phyloP scores from a whole-genome alignment of 2,888 invertebrate species.

The Torymus aiolomorphi region DNA sequence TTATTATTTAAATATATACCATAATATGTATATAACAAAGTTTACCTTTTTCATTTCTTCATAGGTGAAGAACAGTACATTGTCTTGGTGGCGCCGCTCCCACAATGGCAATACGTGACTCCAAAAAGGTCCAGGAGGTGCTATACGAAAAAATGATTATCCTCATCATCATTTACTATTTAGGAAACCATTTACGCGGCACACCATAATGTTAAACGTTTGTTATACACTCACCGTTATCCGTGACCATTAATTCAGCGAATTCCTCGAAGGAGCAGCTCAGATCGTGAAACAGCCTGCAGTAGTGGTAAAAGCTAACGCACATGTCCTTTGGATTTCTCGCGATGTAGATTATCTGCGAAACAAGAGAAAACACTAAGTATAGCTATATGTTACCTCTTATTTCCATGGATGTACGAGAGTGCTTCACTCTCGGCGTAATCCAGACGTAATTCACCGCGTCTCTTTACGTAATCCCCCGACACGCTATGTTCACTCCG shows the following conservation, averaged over 20 bases:
- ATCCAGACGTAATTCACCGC: no score
- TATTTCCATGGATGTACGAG: no score
- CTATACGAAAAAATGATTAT: conserved; percentile 76
- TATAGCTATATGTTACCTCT: no score
- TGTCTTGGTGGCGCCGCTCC: conserved; percentile 76
- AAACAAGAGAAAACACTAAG: conserved; percentile 1
- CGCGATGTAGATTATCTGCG: conserved; percentile 88
- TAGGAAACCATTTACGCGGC: background rate
- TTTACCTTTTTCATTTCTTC: conserved; percentile 78
- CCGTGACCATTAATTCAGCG: conserved; percentile 84
- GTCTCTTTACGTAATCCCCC: no score
- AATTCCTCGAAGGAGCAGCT: conserved; percentile 84
- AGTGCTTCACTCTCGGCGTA: no score
- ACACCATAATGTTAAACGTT: background rate
- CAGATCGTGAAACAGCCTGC: conserved; percentile 82
- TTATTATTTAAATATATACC: no score
- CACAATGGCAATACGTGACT: conserved; percentile 75
- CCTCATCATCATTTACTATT: background rate
- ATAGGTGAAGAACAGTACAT: conserved; percentile 79
- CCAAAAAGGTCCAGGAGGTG: conserved; percentile 71
- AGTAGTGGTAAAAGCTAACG: conserved; percentile 92
- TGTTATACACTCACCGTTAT: conserved; percentile 79
- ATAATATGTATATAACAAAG: background rate
- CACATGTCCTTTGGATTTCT: conserved; percentile 94
- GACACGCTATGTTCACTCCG: no score